Evolutionary conservation across 2,113 vertebrate genomes (phyloP).

Genomic region (Astatoreochromis straeleni): DNA sequence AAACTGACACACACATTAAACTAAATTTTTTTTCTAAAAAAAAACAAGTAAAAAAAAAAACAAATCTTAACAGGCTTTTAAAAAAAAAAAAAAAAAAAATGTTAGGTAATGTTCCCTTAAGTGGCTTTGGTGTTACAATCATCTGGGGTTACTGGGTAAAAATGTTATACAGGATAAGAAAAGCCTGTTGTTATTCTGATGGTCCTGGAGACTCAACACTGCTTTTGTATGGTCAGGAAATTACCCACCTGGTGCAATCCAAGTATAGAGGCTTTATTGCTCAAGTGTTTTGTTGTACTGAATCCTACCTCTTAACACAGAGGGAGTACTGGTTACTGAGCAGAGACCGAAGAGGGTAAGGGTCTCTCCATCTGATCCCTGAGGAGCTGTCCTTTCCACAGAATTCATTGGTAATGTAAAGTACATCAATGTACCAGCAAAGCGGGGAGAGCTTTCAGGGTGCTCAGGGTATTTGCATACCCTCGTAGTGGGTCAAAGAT

Average conservation of each 20-base stretch:
- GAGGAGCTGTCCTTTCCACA: not conserved
- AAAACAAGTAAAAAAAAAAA: no score
- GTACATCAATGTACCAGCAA: not conserved
- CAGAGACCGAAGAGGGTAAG: not conserved
- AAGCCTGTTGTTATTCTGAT: conserved; percentile 24
- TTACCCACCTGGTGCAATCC: conserved; percentile 39
- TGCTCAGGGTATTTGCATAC: not conserved
- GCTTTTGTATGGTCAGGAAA: conserved; percentile 35
- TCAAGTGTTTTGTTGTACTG: conserved; percentile 51
- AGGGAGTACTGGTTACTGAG: not conserved
- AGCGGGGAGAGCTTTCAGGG: not conserved
- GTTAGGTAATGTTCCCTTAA: not conserved
- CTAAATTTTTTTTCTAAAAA: no score
- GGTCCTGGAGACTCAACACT: not conserved
- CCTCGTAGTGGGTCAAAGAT: not conserved
- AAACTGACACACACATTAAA: no score
- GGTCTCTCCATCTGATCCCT: conserved; percentile 8
- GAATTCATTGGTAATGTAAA: not conserved
- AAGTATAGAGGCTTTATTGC: conserved; percentile 11
- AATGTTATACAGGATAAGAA: not conserved
- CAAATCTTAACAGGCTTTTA: not conserved
- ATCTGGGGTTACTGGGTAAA: not conserved
- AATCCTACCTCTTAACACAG: conserved; percentile 11
- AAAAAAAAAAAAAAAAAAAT: rapidly evolving
- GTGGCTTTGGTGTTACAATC: not conserved